Evolutionary conservation across 2,888 invertebrate species (phyloP).

Genomic region (Syrista parreyssii): DNA sequence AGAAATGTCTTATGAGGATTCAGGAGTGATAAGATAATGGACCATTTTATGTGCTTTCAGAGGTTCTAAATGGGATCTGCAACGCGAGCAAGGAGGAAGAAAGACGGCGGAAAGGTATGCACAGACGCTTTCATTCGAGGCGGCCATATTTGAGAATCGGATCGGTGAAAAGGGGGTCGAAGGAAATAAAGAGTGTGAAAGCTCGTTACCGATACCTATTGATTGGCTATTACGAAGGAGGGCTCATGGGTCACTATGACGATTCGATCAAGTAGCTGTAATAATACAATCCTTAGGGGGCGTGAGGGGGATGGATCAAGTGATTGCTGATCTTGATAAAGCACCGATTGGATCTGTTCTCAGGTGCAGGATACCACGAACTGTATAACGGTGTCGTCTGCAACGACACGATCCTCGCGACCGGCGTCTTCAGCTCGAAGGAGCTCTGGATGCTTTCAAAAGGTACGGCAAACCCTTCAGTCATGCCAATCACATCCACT

Average conservation of each 20-base stretch:
- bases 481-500: not conserved
- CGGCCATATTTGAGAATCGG: too few relatives aligned
- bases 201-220: not conserved
- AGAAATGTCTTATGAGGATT: not conserved
- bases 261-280: too few relatives aligned
- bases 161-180: too few relatives aligned
- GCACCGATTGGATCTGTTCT: conserved; percentile 57
- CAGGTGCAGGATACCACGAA: conserved; percentile 77
- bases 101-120: conserved; percentile 64
- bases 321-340: too few relatives aligned
- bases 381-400: conserved; percentile 98
- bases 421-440: conserved; percentile 99
- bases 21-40: too few relatives aligned
- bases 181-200: not conserved
- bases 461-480: conserved; percentile 72
- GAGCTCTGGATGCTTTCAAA: conserved; percentile 99
- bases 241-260: too few relatives aligned
- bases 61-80: conserved; percentile 65
- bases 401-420: conserved; percentile 99
- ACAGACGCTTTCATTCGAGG: not conserved
- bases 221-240: too few relatives aligned
- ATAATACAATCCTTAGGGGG: too few relatives aligned
- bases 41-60: conserved; percentile 51
- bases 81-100: conserved; percentile 64
- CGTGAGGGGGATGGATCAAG: too few relatives aligned